phyloP scores from a whole-genome alignment of 2,797 vertebrate species.

The Dromococcyx pavoninus region DNA sequence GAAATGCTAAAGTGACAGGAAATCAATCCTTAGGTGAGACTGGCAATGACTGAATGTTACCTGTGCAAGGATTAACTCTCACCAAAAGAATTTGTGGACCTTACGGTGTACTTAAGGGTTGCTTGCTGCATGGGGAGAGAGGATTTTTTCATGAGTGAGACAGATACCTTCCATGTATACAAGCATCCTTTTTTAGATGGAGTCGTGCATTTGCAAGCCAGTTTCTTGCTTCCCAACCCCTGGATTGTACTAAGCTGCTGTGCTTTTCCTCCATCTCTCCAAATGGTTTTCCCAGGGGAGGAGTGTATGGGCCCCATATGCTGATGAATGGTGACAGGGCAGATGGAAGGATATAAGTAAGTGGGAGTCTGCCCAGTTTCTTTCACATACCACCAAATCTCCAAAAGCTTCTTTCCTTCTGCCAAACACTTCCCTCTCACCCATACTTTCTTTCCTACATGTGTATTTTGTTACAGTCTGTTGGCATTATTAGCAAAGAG shows the following conservation, averaged over 20 bases:
- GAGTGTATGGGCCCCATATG: background rate
- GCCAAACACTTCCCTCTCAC: conserved; percentile 20
- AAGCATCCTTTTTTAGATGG: background rate
- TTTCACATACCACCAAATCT: conserved; percentile 31
- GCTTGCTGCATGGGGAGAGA: background rate
- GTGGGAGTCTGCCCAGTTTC: conserved; percentile 8
- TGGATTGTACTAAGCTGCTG: background rate
- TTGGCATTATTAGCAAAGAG: conserved; percentile 46
- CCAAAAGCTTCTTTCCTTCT: background rate
- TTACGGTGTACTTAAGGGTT: background rate
- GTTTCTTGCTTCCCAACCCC: background rate
- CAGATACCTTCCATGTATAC: background rate
- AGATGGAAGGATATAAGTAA: conserved; percentile 5
- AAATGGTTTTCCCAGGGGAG: background rate
- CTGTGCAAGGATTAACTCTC: background rate
- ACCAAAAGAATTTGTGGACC: background rate
- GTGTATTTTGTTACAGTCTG: conserved; percentile 59
- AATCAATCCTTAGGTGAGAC: background rate
- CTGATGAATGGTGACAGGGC: background rate
- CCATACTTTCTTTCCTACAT: background rate
- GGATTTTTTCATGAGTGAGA: background rate
- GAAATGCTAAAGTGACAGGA: background rate
- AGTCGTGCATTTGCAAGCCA: background rate
- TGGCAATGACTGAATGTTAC: background rate
- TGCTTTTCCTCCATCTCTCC: conserved; percentile 2